Conservation (phyloP, 2,113 vertebrate genomes). For the Athene cunicularia region DNA sequence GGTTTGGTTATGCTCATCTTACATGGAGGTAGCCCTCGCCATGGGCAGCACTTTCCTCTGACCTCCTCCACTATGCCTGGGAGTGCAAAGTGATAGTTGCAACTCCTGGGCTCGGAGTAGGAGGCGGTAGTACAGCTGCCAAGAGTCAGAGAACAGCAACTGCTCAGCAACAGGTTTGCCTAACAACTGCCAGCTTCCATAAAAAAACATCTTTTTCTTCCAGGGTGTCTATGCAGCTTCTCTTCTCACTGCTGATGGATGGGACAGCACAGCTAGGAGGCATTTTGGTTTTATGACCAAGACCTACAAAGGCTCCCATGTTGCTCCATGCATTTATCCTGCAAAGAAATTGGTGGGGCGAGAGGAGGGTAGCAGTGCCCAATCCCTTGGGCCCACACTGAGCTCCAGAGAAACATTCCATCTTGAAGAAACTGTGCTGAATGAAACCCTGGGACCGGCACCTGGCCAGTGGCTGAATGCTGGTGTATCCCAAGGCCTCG, state of each 20-base stretch:
- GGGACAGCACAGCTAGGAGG: neutral
- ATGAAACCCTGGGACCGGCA: neutral
- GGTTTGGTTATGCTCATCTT: neutral
- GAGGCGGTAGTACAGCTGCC: neutral
- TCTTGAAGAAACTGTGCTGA: neutral
- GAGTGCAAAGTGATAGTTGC: neutral
- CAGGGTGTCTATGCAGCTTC: neutral
- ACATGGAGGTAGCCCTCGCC: neutral
- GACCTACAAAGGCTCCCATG: neutral
- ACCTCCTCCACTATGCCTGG: accelerated
- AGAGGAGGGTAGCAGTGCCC: neutral
- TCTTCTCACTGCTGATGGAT: neutral
- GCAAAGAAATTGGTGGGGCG: neutral
- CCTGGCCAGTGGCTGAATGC: neutral
- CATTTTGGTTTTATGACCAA: neutral
- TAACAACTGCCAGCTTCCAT: neutral
- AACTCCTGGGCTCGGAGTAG: neutral
- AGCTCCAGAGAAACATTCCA: neutral
- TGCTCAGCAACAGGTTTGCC: neutral
- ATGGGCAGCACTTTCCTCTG: accelerated
- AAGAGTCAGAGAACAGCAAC: neutral
- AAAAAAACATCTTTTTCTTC: neutral
- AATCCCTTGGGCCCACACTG: neutral
- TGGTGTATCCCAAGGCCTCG: neutral
- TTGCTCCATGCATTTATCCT: neutral